Evolutionary conservation across 1,140 invertebrate species (phyloP).

Genomic region (Acyrthosiphon pisum): DNA sequence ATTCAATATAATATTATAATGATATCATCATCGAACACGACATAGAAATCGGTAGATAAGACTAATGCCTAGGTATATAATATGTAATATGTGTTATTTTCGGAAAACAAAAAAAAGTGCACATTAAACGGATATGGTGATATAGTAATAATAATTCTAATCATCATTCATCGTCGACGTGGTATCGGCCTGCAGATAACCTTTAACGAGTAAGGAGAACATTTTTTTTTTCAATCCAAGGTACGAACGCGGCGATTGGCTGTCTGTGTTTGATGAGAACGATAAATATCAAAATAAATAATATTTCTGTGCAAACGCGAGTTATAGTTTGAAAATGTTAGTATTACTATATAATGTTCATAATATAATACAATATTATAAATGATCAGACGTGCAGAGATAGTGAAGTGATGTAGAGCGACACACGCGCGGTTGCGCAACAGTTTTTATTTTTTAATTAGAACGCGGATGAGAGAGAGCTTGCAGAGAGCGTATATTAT

Average conservation of each 20-base stretch:
- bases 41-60: conserved; percentile 22
- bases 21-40: conserved; percentile 9
- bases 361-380: neutral
- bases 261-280: neutral
- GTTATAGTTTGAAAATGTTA: neutral
- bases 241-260: neutral
- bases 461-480: neutral
- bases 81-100: neutral
- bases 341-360: neutral
- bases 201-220: neutral
- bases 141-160: neutral
- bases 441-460: conserved; percentile 33
- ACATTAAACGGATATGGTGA: neutral
- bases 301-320: neutral
- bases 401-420: neutral
- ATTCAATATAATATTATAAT: neutral
- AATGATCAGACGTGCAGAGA: neutral
- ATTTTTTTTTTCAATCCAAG: conserved; percentile 1
- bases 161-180: conserved; percentile 43
- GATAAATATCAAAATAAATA: neutral
- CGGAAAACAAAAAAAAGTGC: conserved; percentile 14
- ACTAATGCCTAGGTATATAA: neutral
- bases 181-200: conserved; percentile 8
- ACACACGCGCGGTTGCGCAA: neutral
- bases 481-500: neutral